Base-by-base conservation (phyloP, 2,113 vertebrate genomes). In the Plestiodon gilberti region DNA sequence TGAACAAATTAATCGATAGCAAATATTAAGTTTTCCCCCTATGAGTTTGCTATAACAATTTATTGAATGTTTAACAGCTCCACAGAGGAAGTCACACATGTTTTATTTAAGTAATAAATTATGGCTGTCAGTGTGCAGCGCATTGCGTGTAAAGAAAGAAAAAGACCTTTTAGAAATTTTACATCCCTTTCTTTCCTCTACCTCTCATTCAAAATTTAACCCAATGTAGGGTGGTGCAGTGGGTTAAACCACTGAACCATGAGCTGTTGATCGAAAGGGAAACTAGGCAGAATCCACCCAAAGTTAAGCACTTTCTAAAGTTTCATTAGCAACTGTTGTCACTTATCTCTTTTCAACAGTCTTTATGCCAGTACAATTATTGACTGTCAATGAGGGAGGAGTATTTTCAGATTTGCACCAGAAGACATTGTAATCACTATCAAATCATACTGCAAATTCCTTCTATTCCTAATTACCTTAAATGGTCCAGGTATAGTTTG, bases 21-120 rank as follows among this genome's bases (percentile, higher is more conserved):
- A 64, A 80, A 80, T 80, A 73, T 28, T 80, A 48, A 48, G 20
- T 62, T 62, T 70, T 52, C n/a, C 55, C 67, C 52, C n/a, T 40
- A 43, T 84, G 78, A 62, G 48, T 73, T 61, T 80, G 55, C 23
- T 80, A 73, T 86, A 79, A 57, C 40, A 80, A 86, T 62, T 74
- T 86, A 48, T 43, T n/a, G 55, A 62, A 73, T 86, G 57, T 48
- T 74, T 73, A 79, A 80, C 57, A 73, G 38, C n/a, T 61, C 57
- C 28, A 28, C 14, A 80, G 59, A 35, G 15, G 52, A 52, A 69
- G 15, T 69, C 62, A 81, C 7, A 18, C 55, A 79, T 71, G 30
- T 48, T 61, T 74, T 69, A 86, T 86, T 81, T 74, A 86, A 74
- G 79, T 81, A 74, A 81, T 73, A 86, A 61, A 61, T 23, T 35